Evolutionary conservation across 2,888 invertebrate genomes (phyloP), one percentile per base, ranked within the genome.

Genomic region (Hemistola chrysoprasaria): DNA sequence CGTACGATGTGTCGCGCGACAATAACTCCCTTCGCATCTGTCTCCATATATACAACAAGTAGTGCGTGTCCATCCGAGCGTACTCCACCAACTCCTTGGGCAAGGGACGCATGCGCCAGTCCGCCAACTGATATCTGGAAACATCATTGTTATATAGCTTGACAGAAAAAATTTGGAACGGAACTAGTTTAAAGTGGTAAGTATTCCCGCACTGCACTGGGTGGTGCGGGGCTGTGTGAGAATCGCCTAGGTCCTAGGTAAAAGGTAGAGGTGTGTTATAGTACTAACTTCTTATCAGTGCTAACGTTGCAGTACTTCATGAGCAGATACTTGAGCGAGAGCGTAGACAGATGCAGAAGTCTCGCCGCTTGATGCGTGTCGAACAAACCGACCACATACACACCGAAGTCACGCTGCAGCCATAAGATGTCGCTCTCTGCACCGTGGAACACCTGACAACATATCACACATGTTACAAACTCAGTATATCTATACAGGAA

Each of bases 301-400:
- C 92, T 90, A 10, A 97, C 86, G 26, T 92, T 78, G 69, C 98
- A 97, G 73, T 95, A 98, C 34, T 90, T 90, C 60, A 92, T 90
- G 22, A 99, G 87, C 22, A 99, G 86, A 72, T 93, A 93, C 0
- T 95, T 93, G 32, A 97, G 84, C 2, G 97, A 96, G 1, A 94
- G 85, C 8, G 92, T 91, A 0, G 92, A 85, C 47, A 95, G 89
- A 11, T 92, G 91, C 0, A 99, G 87, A 1, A 92, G 87, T 52
- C 93, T 92, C 0, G 97, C 94, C 0, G 98, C 98, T 69, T 95
- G 94, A 68, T 96, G 93, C 0, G 99, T 99, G 77, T 99, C 99
- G 73, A 99, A 98, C 93, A 99, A 92, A 56, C 98, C 98, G 0
- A 99, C 98, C 1, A 99, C 83, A 71, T 99, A 99, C 1, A 99